Evolutionary conservation across 2,113 vertebrate genomes (phyloP).

Genomic region (Zosterops lateralis): DNA sequence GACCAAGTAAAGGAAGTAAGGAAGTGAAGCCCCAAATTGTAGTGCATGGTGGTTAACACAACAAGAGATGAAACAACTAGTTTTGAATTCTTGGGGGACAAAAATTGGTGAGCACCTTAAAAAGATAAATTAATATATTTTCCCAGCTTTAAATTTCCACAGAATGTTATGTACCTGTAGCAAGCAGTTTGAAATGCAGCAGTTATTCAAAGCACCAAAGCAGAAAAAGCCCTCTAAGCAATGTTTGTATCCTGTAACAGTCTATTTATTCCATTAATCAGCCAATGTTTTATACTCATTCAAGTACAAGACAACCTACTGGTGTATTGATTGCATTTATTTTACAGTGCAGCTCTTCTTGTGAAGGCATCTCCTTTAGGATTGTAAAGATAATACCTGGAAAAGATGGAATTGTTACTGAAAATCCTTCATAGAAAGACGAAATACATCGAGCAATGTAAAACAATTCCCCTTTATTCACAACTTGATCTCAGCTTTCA

Average conservation of each 20-base stretch:
- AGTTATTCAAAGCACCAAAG: not conserved
- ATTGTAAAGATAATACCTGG: not conserved
- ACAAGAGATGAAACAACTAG: not conserved
- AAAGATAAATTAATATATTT: not conserved
- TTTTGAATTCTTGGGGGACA: not conserved
- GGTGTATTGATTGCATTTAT: not conserved
- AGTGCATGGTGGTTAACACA: not conserved
- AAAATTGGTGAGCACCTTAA: not conserved
- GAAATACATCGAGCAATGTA: not conserved
- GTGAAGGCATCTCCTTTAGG: not conserved
- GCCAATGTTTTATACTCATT: not conserved
- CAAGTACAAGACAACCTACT: not conserved
- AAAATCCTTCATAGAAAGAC: not conserved
- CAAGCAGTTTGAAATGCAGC: not conserved
- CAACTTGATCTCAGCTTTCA: not conserved
- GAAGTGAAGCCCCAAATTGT: not conserved
- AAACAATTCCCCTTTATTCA: slow-evolving; percentile 63
- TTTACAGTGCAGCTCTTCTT: not conserved
- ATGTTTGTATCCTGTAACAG: not conserved
- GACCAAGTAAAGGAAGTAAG: not conserved
- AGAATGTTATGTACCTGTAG: not conserved
- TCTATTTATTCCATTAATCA: not conserved
- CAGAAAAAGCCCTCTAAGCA: not conserved
- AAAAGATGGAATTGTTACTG: not conserved
- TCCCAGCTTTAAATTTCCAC: not conserved